Evolutionary conservation across 2,888 invertebrate genomes (phyloP).

Genomic region (Drosophila neotestacea): DNA sequence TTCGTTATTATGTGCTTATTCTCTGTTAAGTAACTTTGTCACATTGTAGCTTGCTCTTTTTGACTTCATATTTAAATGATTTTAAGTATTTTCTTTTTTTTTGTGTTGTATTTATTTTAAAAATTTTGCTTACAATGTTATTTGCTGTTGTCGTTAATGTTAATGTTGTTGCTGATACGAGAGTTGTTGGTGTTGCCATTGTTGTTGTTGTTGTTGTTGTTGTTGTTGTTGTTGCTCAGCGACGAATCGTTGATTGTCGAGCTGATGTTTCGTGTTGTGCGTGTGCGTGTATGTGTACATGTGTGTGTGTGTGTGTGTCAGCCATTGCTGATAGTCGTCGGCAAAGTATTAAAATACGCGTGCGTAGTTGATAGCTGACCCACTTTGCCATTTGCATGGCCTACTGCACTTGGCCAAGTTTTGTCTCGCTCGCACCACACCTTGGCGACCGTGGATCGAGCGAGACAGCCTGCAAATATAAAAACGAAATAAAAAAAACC

Average conservation of each 20-base stretch:
- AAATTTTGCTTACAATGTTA: constrained; percentile 25
- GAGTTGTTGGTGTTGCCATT: neutral
- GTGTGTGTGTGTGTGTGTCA: constrained; percentile 23
- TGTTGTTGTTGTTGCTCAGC: constrained; percentile 13
- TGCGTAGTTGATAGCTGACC: constrained; percentile 80
- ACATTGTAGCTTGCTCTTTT: constrained; percentile 8
- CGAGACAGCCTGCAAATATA: constrained; percentile 25
- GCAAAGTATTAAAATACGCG: constrained; percentile 49
- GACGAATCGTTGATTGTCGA: constrained; percentile 31
- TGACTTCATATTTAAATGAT: constrained; percentile 28
- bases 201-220: constrained; percentile 14
- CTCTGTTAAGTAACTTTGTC: constrained; percentile 8
- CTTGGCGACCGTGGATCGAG: constrained; percentile 17
- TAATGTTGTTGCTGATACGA: no score
- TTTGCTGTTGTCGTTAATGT: constrained; percentile 9
- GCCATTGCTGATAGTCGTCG: constrained; percentile 37
- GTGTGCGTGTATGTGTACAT: constrained; percentile 3
- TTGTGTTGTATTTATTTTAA: constrained; percentile 17
- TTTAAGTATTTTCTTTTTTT: constrained; percentile 23
- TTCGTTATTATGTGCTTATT: neutral
- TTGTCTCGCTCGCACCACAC: constrained; percentile 73
- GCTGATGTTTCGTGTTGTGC: constrained; percentile 27
- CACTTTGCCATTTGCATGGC: constrained; percentile 85
- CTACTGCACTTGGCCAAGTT: constrained; percentile 86
- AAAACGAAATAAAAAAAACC: constrained; percentile 25